Percentiles rank a stretch among this genome's conserved stretches.
Conservation (phyloP, 2,888 invertebrate species). For the Melinaea marsaeus region DNA sequence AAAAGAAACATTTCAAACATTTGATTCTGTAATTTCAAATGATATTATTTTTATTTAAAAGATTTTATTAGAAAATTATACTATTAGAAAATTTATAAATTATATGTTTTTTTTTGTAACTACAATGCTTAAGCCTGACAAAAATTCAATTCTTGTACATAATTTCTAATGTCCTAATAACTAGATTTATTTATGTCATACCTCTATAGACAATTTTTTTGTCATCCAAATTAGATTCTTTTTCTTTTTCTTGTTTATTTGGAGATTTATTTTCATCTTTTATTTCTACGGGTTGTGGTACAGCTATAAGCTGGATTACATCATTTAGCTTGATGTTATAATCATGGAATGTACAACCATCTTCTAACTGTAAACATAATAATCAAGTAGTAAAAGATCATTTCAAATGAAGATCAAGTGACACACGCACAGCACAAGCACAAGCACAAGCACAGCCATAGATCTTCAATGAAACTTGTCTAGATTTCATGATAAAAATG, state of each 20-base stretch:
- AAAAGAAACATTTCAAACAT: too few species aligned
- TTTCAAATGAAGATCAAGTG: too few species aligned
- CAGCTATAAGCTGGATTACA: constrained; percentile 30
- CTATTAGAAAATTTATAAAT: too few species aligned
- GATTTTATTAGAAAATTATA: too few species aligned
- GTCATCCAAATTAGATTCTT: constrained; percentile 28
- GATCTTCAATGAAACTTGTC: too few species aligned
- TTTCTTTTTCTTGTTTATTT: constrained; percentile 38
- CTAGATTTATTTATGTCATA: constrained; percentile 8
- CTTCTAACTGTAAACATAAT: constrained; percentile 77
- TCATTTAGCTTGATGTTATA: constrained; percentile 69
- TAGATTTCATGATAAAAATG: too few species aligned
- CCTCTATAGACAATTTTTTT: constrained; percentile 22
- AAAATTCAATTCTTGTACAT: background rate
- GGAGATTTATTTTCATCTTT: constrained; percentile 25
- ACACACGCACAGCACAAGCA: too few species aligned
- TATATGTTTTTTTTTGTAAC: background rate
- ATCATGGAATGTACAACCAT: constrained; percentile 85
- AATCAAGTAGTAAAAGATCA: too few species aligned
- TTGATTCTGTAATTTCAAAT: too few species aligned
- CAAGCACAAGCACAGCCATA: too few species aligned
- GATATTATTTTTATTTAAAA: too few species aligned
- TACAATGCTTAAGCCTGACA: background rate
- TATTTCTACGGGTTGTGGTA: constrained; percentile 19
- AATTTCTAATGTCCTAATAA: background rate